Percentiles rank a stretch among this genome's conserved stretches.
Evolutionary conservation across 2,888 invertebrate genomes (phyloP).

Genomic region (Myopa tessellatipennis): DNA sequence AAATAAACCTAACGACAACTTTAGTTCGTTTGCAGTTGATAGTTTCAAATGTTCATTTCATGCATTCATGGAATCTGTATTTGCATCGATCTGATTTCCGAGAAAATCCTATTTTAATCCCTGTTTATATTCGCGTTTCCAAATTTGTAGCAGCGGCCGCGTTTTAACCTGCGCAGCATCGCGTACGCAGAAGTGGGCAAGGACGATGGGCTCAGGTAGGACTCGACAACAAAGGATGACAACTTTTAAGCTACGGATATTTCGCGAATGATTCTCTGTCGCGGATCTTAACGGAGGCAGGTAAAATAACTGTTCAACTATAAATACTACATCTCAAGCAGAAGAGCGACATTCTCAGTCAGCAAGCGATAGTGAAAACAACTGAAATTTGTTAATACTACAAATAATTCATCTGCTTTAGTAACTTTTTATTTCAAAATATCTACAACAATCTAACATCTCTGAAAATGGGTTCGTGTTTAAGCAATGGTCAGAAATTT

Average conservation of each 20-base stretch:
- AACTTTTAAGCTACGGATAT: slow-evolving; percentile 2
- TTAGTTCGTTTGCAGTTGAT: too few relatives aligned
- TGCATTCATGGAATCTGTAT: too few relatives aligned
- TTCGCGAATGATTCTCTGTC: slow-evolving; percentile 22
- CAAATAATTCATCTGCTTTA: neutral
- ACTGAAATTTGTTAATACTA: neutral
- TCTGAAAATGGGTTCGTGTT: slow-evolving; percentile 58
- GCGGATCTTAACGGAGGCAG: neutral
- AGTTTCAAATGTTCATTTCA: too few relatives aligned
- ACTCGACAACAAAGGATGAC: neutral
- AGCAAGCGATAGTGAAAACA: neutral
- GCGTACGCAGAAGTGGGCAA: slow-evolving; percentile 4
- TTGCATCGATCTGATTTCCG: too few relatives aligned
- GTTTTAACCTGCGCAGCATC: neutral
- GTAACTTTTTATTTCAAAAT: neutral
- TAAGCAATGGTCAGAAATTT: slow-evolving; percentile 47
- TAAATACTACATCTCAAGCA: neutral
- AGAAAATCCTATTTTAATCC: too few relatives aligned
- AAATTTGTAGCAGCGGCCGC: neutral
- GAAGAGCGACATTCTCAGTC: neutral
- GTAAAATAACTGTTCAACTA: neutral
- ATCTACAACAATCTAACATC: neutral
- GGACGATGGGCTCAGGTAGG: neutral
- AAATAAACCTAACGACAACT: too few relatives aligned
- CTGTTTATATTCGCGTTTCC: too few relatives aligned